These are phyloP conservation scores for Tridacna crocea DNA, from an alignment of 2,888 invertebrate genomes.

Conservation along the genomic window DNA sequence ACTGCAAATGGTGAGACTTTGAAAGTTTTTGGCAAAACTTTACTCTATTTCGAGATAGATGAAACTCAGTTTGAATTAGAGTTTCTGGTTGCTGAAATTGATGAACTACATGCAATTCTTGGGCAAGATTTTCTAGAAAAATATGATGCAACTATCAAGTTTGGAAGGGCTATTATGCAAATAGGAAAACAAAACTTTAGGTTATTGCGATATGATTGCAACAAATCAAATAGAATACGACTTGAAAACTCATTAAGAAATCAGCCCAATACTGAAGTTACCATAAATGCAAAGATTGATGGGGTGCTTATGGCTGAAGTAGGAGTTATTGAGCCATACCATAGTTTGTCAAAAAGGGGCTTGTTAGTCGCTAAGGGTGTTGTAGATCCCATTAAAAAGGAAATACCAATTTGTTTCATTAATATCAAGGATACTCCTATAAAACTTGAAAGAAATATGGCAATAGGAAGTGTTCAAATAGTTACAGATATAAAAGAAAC, in stretches of 20 bases:
- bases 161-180: slow-evolving; percentile 29
- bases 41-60: slow-evolving; percentile 23
- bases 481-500: not conserved
- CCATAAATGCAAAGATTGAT: slow-evolving; percentile 23
- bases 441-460: slow-evolving; percentile 26
- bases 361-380: slow-evolving; percentile 29
- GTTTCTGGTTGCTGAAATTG: slow-evolving; percentile 41
- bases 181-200: slow-evolving; percentile 33
- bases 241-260: slow-evolving; percentile 6
- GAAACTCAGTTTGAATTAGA: slow-evolving; percentile 27
- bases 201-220: slow-evolving; percentile 16
- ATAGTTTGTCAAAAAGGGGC: slow-evolving; percentile 23
- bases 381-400: slow-evolving; percentile 10
- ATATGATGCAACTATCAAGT: slow-evolving; percentile 40
- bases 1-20: slow-evolving; percentile 33
- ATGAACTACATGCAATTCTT: slow-evolving; percentile 34
- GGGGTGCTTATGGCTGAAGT: slow-evolving; percentile 1
- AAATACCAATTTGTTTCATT: slow-evolving; percentile 26
- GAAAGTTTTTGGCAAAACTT: slow-evolving; percentile 13
- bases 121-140: slow-evolving; percentile 51
- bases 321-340: slow-evolving; percentile 23
- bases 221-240: slow-evolving; percentile 32
- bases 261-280: slow-evolving; percentile 25
- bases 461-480: slow-evolving; percentile 18
- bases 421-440: slow-evolving; percentile 34